Evolutionary conservation across 1,140 invertebrate genomes (phyloP).

Genomic region (Sycophaga agraensis): DNA sequence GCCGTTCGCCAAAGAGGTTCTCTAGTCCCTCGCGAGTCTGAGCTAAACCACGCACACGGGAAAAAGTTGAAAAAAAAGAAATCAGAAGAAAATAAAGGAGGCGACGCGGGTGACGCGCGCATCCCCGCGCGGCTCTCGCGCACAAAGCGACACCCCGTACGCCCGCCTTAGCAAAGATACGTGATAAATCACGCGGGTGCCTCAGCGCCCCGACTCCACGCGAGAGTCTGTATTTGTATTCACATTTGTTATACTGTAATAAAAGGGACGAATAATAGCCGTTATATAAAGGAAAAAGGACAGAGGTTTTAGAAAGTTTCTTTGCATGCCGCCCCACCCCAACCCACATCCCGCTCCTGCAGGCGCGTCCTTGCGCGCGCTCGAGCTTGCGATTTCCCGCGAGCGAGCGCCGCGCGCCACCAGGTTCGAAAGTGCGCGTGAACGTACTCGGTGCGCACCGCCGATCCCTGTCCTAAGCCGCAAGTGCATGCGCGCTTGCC

Average conservation of each 20-base stretch:
- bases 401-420: neutral
- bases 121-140: no score
- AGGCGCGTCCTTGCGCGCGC: constrained; percentile 4
- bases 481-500: no score
- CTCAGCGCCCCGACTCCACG: neutral
- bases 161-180: no score
- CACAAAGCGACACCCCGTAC: no score
- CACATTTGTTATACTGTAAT: constrained; percentile 50
- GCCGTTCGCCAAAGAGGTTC: constrained; percentile 53
- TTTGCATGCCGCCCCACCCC: constrained; percentile 28
- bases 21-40: constrained; percentile 48
- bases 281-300: constrained; percentile 50
- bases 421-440: neutral
- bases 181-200: neutral
- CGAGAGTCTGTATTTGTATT: constrained; percentile 44
- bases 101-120: neutral
- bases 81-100: constrained; percentile 21
- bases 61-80: constrained; percentile 25
- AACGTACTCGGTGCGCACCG: neutral
- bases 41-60: no score
- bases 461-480: neutral
- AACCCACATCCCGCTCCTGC: no score
- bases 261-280: constrained; percentile 48
- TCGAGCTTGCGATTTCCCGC: neutral
- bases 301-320: constrained; percentile 48